Conservation (phyloP, 2,797 vertebrate species). For the Falco biarmicus region DNA sequence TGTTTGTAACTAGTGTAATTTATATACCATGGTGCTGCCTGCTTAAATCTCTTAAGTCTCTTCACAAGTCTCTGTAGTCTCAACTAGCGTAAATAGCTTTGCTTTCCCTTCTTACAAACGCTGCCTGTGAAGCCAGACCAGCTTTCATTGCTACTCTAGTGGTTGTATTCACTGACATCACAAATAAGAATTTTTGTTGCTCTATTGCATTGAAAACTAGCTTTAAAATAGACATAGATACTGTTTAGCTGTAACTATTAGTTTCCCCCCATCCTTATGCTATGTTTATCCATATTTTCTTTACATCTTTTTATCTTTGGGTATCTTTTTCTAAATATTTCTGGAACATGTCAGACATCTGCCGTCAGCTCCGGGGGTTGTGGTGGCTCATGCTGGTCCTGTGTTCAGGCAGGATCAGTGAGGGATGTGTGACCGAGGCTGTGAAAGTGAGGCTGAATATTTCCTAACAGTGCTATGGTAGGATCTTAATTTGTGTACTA, state of each 20-base stretch:
- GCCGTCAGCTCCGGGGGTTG: not conserved
- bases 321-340: not conserved
- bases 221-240: not conserved
- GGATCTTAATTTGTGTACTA: not conserved
- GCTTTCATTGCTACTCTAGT: not conserved
- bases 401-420: not conserved
- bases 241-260: not conserved
- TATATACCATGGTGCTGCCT: slow-evolving; percentile 7
- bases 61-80: slow-evolving; percentile 31
- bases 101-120: not conserved
- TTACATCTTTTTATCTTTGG: not conserved
- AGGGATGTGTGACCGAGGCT: not conserved
- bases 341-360: not conserved
- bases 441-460: not conserved
- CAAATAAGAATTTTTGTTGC: not conserved
- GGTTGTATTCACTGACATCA: not conserved
- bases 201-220: not conserved
- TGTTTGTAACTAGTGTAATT: slow-evolving; percentile 57
- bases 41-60: slow-evolving; percentile 51
- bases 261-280: not conserved
- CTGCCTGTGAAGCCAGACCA: not conserved
- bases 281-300: not conserved
- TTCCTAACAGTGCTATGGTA: not conserved
- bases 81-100: slow-evolving; percentile 28
- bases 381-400: not conserved